A percentile compares a stretch with the other conserved stretches of the same genome.
Evolutionary conservation across 2,113 vertebrate species (phyloP).

Genomic region (Acrocephalus kingi): DNA sequence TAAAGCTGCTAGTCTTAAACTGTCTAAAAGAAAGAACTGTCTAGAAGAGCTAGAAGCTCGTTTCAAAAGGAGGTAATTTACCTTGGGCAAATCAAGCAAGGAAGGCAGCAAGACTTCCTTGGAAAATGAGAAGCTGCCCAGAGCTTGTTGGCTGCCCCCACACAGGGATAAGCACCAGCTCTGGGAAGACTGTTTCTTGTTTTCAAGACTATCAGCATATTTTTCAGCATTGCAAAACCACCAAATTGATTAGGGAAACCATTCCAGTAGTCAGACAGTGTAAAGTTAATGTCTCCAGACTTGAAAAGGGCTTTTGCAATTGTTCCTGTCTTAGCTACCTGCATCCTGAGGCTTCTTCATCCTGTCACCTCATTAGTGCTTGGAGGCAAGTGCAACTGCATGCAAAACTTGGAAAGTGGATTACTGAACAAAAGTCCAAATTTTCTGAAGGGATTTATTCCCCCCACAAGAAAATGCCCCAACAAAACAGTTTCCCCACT

Average conservation of each 20-base stretch:
- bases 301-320: background rate
- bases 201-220: background rate
- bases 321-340: background rate
- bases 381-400: background rate
- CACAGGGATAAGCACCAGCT: background rate
- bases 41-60: background rate
- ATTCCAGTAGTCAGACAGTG: background rate
- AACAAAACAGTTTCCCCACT: background rate
- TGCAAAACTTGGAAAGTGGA: background rate
- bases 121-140: background rate
- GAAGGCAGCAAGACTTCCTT: background rate
- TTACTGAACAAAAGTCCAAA: background rate
- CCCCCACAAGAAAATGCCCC: background rate
- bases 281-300: background rate
- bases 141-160: background rate
- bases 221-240: background rate
- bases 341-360: background rate
- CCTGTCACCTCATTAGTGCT: background rate
- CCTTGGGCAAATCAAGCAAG: slow-evolving; percentile 4
- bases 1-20: slow-evolving; percentile 23
- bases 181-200: background rate
- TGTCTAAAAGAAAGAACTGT: background rate
- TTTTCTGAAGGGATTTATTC: background rate
- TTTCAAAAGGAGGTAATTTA: slow-evolving; percentile 38
- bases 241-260: background rate